Percentiles rank a stretch among this genome's conserved stretches.
Conservation (phyloP, 2,113 vertebrate species). For the Oxygymnocypris stewartii region DNA sequence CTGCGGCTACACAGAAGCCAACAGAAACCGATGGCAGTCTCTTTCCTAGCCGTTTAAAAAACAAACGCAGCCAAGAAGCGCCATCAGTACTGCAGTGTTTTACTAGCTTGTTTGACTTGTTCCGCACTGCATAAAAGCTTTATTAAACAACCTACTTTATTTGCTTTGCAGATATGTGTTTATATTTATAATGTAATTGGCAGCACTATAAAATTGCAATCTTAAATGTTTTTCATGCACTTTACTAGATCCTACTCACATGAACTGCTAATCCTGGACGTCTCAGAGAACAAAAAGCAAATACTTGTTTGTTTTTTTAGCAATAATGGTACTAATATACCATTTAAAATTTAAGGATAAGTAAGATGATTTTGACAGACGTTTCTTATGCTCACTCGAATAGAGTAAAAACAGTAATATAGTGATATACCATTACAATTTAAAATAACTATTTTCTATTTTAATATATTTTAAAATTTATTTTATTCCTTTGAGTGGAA, state of each 20-base stretch:
- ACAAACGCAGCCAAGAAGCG: constrained; percentile 6
- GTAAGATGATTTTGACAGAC: not conserved
- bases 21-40: constrained; percentile 26
- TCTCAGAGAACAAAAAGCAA: not conserved
- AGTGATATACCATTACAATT: not conserved
- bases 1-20: constrained; percentile 1
- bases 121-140: not conserved
- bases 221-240: not conserved
- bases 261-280: too few relatives aligned
- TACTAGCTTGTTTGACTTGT: constrained; percentile 4
- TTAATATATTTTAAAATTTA: not conserved
- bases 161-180: not conserved
- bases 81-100: constrained; percentile 8
- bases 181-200: not conserved
- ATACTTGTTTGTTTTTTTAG: not conserved
- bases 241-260: not conserved
- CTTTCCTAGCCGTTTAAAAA: constrained; percentile 12
- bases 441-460: not conserved
- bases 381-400: not conserved
- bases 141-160: constrained; percentile 11
- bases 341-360: not conserved
- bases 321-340: not conserved
- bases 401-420: not conserved
- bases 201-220: not conserved
- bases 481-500: not conserved